phyloP scores from a whole-genome alignment of 2,797 vertebrate genomes.

The Spinus olivaceus region DNA sequence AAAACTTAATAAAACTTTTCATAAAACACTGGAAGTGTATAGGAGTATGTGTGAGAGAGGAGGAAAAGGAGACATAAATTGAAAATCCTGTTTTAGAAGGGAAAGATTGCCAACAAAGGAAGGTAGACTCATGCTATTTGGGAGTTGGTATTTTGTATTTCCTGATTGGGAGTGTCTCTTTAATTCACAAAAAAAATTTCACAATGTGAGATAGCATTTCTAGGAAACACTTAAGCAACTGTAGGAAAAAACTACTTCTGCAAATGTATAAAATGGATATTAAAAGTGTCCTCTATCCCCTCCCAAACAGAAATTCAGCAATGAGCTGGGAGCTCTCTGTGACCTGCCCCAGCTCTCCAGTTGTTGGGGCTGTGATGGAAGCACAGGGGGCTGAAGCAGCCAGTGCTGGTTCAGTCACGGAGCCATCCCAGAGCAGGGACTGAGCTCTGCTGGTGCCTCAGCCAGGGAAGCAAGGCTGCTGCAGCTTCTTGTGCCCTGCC shows the following conservation, averaged over 20 bases:
- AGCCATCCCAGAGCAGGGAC: neutral
- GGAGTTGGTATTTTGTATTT: neutral
- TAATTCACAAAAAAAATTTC: neutral
- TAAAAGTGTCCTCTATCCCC: neutral
- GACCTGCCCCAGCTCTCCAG: neutral
- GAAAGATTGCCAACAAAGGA: neutral
- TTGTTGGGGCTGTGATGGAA: rapidly evolving
- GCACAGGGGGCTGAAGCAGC: neutral
- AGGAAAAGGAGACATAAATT: neutral
- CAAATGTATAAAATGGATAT: neutral
- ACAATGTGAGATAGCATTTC: neutral
- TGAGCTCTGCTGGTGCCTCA: neutral
- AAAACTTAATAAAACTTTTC: neutral
- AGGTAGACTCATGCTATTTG: neutral
- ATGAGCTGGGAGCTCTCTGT: neutral
- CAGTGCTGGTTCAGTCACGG: rapidly evolving
- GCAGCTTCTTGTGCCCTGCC: neutral
- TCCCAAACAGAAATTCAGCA: neutral
- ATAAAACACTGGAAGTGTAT: neutral
- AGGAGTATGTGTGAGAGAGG: neutral
- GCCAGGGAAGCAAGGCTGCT: neutral
- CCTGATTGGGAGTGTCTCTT: neutral
- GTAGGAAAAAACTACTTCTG: neutral
- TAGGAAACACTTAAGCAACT: neutral
- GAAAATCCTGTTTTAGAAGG: neutral